Conservation (phyloP, 1,140 invertebrate species). For the Polypedilum vanderplanki region DNA sequence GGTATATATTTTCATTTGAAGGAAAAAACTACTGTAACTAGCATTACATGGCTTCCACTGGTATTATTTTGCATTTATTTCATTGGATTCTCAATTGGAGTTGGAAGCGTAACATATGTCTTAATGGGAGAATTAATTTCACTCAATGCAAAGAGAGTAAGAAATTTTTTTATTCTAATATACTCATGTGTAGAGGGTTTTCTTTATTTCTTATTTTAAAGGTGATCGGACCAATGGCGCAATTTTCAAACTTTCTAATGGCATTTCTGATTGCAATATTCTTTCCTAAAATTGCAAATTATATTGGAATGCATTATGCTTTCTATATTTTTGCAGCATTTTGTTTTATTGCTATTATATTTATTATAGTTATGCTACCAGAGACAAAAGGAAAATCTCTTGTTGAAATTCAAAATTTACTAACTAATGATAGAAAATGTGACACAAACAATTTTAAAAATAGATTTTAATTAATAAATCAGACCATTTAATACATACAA, state of each 20-base stretch:
- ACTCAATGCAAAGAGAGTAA: background rate
- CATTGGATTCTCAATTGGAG: background rate
- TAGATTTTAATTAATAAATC: background rate
- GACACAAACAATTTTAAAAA: background rate
- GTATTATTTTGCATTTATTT: background rate
- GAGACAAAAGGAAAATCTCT: conserved; percentile 22
- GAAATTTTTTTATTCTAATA: too few relatives aligned
- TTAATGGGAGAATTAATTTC: conserved; percentile 6
- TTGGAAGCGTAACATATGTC: background rate
- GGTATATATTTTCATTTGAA: conserved; percentile 56
- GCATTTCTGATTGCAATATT: background rate
- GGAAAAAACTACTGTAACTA: conserved; percentile 35
- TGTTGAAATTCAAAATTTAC: background rate
- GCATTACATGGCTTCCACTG: background rate
- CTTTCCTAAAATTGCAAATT: background rate
- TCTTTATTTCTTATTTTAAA: background rate
- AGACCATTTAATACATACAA: too few relatives aligned
- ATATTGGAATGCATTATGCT: background rate
- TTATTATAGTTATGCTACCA: background rate
- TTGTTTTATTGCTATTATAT: background rate
- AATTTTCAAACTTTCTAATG: background rate
- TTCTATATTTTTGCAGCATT: conserved; percentile 2
- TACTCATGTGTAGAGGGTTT: too few relatives aligned
- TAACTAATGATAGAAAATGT: background rate
- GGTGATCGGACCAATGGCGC: background rate